phyloP scores from a whole-genome alignment of 2,888 invertebrate species.

The Dione juno region DNA sequence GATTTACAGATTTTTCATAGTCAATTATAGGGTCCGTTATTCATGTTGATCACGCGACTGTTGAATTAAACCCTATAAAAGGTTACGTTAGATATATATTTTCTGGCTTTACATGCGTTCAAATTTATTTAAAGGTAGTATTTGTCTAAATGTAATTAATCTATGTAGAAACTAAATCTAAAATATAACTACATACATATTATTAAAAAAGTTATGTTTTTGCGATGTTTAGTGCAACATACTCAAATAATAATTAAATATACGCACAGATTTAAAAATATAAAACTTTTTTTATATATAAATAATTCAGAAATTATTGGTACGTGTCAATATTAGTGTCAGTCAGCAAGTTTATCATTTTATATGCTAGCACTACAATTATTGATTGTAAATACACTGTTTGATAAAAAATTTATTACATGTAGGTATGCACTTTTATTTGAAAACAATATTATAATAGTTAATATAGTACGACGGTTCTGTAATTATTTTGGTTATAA shows the following conservation, averaged over 20 bases:
- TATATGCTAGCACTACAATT: conserved; percentile 8
- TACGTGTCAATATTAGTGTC: conserved; percentile 3
- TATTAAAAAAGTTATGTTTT: too few species aligned
- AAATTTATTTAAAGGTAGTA: background rate
- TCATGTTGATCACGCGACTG: conserved; percentile 29
- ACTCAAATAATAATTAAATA: background rate
- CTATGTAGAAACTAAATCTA: background rate
- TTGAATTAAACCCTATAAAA: background rate
- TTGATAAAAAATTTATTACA: conserved; percentile 14
- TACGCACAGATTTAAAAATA: background rate
- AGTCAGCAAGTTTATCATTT: background rate
- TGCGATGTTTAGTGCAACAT: too few species aligned
- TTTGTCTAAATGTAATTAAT: background rate
- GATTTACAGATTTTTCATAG: conserved; percentile 31
- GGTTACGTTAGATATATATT: background rate
- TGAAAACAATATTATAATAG: conserved; percentile 11
- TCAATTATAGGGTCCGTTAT: conserved; percentile 31
- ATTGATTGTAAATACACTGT: conserved; percentile 16
- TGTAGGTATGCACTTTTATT: background rate
- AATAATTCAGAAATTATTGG: background rate
- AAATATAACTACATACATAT: too few species aligned
- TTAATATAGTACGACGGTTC: background rate
- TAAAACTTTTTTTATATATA: background rate
- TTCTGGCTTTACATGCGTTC: background rate
- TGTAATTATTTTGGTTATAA: too few species aligned